Base-by-base conservation (phyloP, 2,888 invertebrate genomes). In the Lydus trimaculatus region DNA sequence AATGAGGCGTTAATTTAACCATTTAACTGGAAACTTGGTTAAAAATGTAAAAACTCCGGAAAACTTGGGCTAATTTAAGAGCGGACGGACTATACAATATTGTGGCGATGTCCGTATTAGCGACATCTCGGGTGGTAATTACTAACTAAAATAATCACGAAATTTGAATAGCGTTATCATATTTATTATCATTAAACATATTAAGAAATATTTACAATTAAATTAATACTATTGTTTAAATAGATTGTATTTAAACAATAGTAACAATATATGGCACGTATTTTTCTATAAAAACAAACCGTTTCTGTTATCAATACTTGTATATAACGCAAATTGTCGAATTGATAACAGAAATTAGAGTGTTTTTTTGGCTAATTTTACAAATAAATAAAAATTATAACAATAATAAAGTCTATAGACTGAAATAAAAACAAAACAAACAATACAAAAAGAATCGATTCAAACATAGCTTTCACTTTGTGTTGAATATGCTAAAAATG, bases 391-490 rank as follows among this genome's bases (percentile, higher is more conserved):
- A 61, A 67, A 63, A 58, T 39, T 7, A 3, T 25, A 68, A 64
- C 62, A 68, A 64, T 7, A 20, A 63, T 11, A 58, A 69, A 69
- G 66, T 39, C 17, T 61, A 39, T 11, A 60, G 43, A 58, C 25
- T 68, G 48, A 39, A 36, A 56, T 43, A 31, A 31, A 31, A n/a
- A n/a, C n/a, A n/a, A 58, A 9, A 31, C 28, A 28, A 28, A 28
- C 28, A 28, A 28, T 28, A n/a, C n/a, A n/a, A n/a, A n/a, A n/a
- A n/a, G n/a, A 31, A 65, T 43, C 58, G 64, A 69, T 58, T 86
- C 84, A 94, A 56, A 94, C 94, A 82, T 93, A 93, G 82, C 94
- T 94, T 83, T 94, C 94, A 82, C 92, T 92, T 76, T 92, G 91
- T 31, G 92, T 90, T 0, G 94, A 93, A 84, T 93, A 94, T 43